phyloP scores from a whole-genome alignment of 2,113 vertebrate species.

The Lonchura striata region DNA sequence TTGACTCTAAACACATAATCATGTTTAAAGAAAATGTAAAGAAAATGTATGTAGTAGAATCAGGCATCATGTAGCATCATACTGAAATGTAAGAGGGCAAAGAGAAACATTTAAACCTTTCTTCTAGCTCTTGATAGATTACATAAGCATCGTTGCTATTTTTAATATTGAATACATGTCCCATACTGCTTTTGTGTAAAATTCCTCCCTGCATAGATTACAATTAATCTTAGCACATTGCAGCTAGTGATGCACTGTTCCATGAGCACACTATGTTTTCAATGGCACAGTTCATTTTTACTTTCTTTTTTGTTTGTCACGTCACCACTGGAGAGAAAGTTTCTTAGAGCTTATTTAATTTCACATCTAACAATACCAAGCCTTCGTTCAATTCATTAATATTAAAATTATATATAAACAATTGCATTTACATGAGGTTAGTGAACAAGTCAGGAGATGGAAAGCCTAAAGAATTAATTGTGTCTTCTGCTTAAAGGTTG shows the following conservation, averaged over 20 bases:
- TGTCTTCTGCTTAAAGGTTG: not conserved
- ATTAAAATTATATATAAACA: conserved; percentile 60
- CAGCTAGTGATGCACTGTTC: not conserved
- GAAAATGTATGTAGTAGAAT: not conserved
- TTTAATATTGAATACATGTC: not conserved
- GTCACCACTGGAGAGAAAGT: not conserved
- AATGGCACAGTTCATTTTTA: conserved; percentile 15
- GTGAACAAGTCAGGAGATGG: conserved; percentile 10
- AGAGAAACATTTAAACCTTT: not conserved
- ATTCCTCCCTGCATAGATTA: not conserved
- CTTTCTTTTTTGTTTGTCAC: conserved; percentile 34
- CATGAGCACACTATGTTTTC: not conserved
- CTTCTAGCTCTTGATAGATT: not conserved
- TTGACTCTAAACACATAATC: not conserved
- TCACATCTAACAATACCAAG: conserved; percentile 11
- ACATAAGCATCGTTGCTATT: not conserved
- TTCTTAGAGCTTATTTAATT: conserved; percentile 16
- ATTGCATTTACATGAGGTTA: conserved; percentile 63
- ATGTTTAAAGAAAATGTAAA: not conserved
- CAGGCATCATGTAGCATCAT: not conserved
- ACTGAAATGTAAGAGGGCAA: not conserved
- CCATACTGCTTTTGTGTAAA: not conserved
- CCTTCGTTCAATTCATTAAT: not conserved
- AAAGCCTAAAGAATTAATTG: not conserved
- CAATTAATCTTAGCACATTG: not conserved